Conservation (phyloP, 2,888 invertebrate species). For the Zygogramma bicolorata region DNA sequence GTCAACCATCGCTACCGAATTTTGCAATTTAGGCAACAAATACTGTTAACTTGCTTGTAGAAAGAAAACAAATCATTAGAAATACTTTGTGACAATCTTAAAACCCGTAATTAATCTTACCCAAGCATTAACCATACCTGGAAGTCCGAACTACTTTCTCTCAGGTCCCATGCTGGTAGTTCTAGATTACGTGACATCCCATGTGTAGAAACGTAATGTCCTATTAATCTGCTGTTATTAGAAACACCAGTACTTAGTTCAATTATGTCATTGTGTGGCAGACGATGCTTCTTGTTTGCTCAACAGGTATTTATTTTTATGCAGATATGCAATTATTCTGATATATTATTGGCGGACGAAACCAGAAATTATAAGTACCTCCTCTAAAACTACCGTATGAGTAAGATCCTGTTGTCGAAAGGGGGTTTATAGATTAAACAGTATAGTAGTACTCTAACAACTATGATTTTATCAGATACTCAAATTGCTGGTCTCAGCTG, state of each 20-base stretch:
- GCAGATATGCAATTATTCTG: background rate
- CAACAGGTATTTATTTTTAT: background rate
- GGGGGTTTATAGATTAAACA: background rate
- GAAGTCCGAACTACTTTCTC: slow-evolving; percentile 10
- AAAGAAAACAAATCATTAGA: background rate
- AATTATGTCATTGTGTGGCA: background rate
- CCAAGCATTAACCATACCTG: background rate
- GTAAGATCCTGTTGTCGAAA: background rate
- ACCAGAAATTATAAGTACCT: background rate
- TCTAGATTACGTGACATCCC: slow-evolving; percentile 1
- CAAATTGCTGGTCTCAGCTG: too few species aligned
- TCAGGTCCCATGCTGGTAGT: background rate
- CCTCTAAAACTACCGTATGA: background rate
- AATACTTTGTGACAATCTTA: background rate
- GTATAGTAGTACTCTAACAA: too few species aligned
- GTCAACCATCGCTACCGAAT: background rate
- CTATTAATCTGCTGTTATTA: background rate
- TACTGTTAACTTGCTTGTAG: background rate
- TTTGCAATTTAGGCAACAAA: background rate
- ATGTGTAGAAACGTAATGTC: background rate
- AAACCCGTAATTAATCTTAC: background rate
- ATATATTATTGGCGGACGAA: background rate
- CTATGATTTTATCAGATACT: too few species aligned
- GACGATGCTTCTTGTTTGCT: background rate
- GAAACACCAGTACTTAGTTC: background rate